These are phyloP conservation scores for Drosophila kuntzei DNA, from an alignment of 2,888 invertebrate species.

Conservation along the genomic window DNA sequence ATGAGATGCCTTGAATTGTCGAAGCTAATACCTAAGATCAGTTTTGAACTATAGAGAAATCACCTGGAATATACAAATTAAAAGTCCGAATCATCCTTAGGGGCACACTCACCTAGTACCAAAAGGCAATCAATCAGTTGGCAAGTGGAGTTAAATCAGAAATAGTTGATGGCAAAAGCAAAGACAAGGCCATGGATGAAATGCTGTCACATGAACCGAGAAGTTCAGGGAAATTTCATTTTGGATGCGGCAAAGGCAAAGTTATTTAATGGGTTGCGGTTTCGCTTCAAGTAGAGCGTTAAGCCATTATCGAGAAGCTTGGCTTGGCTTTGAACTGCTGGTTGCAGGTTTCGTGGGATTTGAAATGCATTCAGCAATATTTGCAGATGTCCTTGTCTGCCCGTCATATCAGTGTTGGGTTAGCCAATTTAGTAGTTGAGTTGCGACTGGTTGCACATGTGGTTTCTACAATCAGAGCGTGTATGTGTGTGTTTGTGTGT, in stretches of 20 bases:
- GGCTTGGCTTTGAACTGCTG: not conserved
- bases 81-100: not conserved
- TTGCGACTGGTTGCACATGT: conserved; percentile 30
- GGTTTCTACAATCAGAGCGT: conserved; percentile 12
- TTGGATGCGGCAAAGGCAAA: conserved; percentile 54
- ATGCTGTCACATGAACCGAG: conserved; percentile 45
- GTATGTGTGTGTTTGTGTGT: not conserved
- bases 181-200: conserved; percentile 31
- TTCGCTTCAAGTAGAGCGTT: conserved; percentile 57
- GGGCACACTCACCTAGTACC: not conserved
- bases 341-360: conserved; percentile 5
- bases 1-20: too few species aligned
- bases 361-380: conserved; percentile 8
- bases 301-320: conserved; percentile 10
- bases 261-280: conserved; percentile 33
- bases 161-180: not conserved
- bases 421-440: conserved; percentile 26
- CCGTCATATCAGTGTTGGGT: not conserved
- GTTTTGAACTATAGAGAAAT: too few species aligned
- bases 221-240: conserved; percentile 70
- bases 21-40: too few species aligned
- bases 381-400: conserved; percentile 27
- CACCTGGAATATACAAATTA: not conserved
- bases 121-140: conserved; percentile 15
- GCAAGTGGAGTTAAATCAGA: conserved; percentile 7